Evolutionary conservation across 2,888 invertebrate genomes (phyloP).

Genomic region (Kuschelorhynchus macadamiae): DNA sequence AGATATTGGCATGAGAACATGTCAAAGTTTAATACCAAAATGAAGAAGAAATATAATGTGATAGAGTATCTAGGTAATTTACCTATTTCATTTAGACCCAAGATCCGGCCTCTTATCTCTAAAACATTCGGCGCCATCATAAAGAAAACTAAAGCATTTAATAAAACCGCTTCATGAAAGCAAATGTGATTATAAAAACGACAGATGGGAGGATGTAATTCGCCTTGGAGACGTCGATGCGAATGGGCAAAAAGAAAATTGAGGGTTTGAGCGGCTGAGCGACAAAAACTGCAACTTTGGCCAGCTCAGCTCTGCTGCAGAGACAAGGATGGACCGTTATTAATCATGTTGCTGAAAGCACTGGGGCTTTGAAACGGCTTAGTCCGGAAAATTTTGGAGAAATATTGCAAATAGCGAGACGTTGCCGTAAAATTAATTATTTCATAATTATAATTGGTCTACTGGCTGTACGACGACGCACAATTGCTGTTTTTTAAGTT

Average conservation of each 20-base stretch:
- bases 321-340: constrained; percentile 38
- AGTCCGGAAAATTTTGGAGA: constrained; percentile 10
- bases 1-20: too few relatives aligned
- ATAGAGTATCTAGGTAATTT: neutral
- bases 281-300: constrained; percentile 39
- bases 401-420: neutral
- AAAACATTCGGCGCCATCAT: constrained; percentile 2
- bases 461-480: too few relatives aligned
- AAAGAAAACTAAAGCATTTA: constrained; percentile 37
- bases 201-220: constrained; percentile 56
- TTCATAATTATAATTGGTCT: neutral
- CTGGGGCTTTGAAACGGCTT: constrained; percentile 31
- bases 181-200: constrained; percentile 57
- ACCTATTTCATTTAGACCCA: constrained; percentile 1
- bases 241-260: constrained; percentile 60
- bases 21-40: too few relatives aligned
- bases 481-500: too few relatives aligned
- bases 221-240: constrained; percentile 58
- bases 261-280: constrained; percentile 50
- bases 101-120: neutral
- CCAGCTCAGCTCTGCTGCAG: constrained; percentile 36
- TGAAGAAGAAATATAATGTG: too few relatives aligned
- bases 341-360: constrained; percentile 43
- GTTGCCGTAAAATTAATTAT: neutral
- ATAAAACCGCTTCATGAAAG: constrained; percentile 55